Evolutionary conservation across 35 echinoderm and acorn worm species (phyloP).

Genomic region (Chiridota heheva): DNA sequence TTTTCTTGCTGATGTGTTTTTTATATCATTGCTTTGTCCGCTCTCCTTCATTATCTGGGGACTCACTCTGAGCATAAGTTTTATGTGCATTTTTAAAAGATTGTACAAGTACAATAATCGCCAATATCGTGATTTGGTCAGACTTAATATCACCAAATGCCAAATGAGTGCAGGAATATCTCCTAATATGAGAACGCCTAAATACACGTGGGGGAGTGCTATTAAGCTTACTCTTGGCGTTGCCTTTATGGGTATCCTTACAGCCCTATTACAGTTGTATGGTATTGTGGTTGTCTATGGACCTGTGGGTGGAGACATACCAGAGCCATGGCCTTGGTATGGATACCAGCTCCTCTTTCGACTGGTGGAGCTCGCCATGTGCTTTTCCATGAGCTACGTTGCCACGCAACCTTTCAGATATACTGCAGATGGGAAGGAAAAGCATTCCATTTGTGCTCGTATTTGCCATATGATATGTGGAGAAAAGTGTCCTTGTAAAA

Average conservation of each 20-base stretch:
- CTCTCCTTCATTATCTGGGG: slow-evolving; percentile 88
- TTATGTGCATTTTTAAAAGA: slow-evolving; percentile 80
- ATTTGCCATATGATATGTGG: too few species aligned
- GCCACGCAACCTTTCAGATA: slow-evolving; percentile 96
- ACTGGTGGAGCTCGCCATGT: slow-evolving; percentile 86
- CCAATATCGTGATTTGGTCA: slow-evolving; percentile 60
- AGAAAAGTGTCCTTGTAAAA: too few species aligned
- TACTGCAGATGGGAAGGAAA: slow-evolving; percentile 71
- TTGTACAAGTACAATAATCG: slow-evolving; percentile 65
- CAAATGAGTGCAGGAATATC: too few species aligned
- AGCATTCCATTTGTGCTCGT: too few species aligned
- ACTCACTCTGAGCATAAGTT: slow-evolving; percentile 76
- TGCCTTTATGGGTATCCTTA: slow-evolving; percentile 64
- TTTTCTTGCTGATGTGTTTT: slow-evolving; percentile 31
- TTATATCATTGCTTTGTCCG: slow-evolving; percentile 73
- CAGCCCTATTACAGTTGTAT: slow-evolving; percentile 77
- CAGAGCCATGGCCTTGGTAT: slow-evolving; percentile 94
- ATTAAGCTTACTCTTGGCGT: slow-evolving; percentile 80
- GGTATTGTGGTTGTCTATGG: slow-evolving; percentile 87
- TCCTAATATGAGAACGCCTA: slow-evolving; percentile 42
- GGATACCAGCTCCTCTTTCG: slow-evolving; percentile 85
- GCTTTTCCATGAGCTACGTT: slow-evolving; percentile 89
- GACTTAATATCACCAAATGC: slow-evolving; percentile 65
- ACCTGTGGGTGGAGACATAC: slow-evolving; percentile 61
- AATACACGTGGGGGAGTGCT: slow-evolving; percentile 81